phyloP scores from a whole-genome alignment of 2,113 vertebrate species.

The Balaeniceps rex region DNA sequence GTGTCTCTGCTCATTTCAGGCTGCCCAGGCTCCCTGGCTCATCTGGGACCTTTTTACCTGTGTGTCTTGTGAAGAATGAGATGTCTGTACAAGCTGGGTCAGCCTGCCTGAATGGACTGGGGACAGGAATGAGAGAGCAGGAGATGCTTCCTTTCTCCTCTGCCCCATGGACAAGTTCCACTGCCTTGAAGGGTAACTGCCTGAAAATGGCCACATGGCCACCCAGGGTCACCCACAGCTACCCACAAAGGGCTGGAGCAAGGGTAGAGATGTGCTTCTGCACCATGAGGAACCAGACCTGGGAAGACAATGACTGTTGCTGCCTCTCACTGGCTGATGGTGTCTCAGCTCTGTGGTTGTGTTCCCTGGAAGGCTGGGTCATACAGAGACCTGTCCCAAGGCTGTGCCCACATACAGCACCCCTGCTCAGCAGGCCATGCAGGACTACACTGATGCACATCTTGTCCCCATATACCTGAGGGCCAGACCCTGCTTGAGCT shows the following conservation, averaged over 20 bases:
- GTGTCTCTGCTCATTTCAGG: not conserved
- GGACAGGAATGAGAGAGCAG: not conserved
- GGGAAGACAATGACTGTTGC: not conserved
- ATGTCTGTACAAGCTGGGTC: not conserved
- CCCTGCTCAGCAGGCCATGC: not conserved
- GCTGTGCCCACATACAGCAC: not conserved
- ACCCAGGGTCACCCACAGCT: not conserved
- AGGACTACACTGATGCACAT: not conserved
- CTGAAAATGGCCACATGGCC: not conserved
- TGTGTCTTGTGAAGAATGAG: not conserved
- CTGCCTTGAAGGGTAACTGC: not conserved
- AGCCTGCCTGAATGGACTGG: not conserved
- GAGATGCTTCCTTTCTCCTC: not conserved
- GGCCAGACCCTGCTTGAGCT: not conserved
- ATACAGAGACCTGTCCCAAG: not conserved
- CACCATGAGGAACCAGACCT: not conserved
- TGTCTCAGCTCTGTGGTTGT: not conserved
- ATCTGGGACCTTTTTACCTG: accelerated
- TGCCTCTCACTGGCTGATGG: not conserved
- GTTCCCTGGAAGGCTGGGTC: not conserved
- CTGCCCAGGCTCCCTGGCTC: not conserved
- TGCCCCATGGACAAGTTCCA: not conserved
- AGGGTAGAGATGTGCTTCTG: not conserved
- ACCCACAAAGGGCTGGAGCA: not conserved
- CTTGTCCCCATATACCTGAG: not conserved